phyloP scores from a whole-genome alignment of 2,888 invertebrate genomes.

The Flexamia atlantica region DNA sequence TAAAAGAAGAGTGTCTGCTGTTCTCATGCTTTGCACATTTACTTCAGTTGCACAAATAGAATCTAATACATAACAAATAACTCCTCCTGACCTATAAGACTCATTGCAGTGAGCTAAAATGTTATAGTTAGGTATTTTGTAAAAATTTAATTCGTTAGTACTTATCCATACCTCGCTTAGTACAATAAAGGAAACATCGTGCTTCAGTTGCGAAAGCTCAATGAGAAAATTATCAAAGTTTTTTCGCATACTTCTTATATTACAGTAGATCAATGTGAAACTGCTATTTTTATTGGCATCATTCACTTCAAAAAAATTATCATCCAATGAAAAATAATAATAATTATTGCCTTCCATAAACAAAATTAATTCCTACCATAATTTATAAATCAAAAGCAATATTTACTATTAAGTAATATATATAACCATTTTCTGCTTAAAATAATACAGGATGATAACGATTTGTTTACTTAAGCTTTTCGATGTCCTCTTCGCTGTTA shows the following conservation, averaged over 20 bases:
- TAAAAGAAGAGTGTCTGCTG: slow-evolving; percentile 7
- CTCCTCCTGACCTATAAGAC: background rate
- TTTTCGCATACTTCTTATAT: slow-evolving; percentile 7
- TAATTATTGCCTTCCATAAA: too few relatives aligned
- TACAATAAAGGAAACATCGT: too few relatives aligned
- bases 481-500: slow-evolving; percentile 11
- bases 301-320: background rate
- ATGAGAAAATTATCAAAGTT: background rate
- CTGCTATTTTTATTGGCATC: background rate
- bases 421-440: background rate
- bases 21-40: background rate
- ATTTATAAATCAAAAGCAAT: background rate
- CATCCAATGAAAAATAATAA: too few relatives aligned
- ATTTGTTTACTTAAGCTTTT: slow-evolving; percentile 26
- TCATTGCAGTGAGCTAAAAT: background rate
- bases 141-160: background rate
- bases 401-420: background rate
- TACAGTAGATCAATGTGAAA: background rate
- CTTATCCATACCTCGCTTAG: background rate
- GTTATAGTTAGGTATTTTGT: slow-evolving; percentile 25
- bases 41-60: background rate
- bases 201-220: background rate
- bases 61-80: background rate
- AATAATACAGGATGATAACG: background rate
- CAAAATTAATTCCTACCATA: background rate